Percentiles rank a stretch among this genome's conserved stretches.
phyloP scores from a whole-genome alignment of 2,797 vertebrate genomes.

The Amblyraja radiata region DNA sequence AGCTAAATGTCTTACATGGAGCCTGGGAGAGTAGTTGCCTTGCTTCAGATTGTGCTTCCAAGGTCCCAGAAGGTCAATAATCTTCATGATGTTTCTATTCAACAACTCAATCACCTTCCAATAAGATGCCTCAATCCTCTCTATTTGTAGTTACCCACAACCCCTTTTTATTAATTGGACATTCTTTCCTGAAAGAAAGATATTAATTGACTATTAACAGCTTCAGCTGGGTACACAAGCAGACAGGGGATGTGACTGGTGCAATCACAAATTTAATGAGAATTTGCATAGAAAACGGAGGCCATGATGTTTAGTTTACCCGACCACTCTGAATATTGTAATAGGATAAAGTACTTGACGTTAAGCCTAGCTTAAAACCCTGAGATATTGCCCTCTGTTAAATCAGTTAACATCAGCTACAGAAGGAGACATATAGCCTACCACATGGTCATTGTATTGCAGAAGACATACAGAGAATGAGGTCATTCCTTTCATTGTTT shows the following conservation, averaged over 20 bases:
- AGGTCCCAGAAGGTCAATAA: neutral
- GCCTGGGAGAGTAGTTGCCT: neutral
- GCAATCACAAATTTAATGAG: neutral
- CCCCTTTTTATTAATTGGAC: neutral
- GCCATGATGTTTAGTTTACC: neutral
- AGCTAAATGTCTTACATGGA: neutral
- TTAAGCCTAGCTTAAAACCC: too few relatives aligned
- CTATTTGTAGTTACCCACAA: slow-evolving; percentile 1
- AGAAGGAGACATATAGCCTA: too few relatives aligned
- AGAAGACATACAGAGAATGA: too few relatives aligned
- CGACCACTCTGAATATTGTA: neutral
- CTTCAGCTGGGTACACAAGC: neutral
- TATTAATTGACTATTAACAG: neutral
- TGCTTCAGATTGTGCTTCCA: neutral
- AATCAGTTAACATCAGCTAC: neutral
- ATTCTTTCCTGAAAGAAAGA: neutral
- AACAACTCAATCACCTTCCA: neutral
- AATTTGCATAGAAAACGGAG: neutral
- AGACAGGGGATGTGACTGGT: neutral
- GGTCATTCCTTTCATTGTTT: too few relatives aligned
- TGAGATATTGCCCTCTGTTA: neutral
- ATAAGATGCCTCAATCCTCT: neutral
- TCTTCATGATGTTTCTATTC: neutral
- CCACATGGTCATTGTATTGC: too few relatives aligned
- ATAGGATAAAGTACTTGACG: too few relatives aligned